Evolutionary conservation across 2,113 vertebrate genomes (phyloP).

Genomic region (Aptenodytes forsteri): DNA sequence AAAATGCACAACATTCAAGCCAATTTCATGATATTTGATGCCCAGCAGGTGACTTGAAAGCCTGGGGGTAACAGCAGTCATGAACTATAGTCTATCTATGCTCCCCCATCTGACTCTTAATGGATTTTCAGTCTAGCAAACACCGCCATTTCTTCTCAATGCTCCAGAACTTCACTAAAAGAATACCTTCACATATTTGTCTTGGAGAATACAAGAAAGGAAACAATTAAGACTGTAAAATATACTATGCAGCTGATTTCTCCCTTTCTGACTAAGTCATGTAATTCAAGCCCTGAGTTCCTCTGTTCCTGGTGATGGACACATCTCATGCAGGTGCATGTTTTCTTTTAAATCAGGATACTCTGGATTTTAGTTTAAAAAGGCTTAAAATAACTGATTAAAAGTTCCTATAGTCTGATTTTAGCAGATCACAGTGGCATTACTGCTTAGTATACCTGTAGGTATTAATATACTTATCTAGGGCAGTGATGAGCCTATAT

Average conservation of each 20-base stretch:
- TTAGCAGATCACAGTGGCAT: not conserved
- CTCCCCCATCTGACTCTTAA: not conserved
- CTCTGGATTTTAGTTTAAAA: not conserved
- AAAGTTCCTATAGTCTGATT: not conserved
- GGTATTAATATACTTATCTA: not conserved
- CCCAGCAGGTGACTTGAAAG: not conserved
- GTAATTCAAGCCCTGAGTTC: not conserved
- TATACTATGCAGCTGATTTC: not conserved
- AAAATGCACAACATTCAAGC: not conserved
- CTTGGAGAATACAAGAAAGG: not conserved
- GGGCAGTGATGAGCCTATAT: not conserved
- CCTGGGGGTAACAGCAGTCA: not conserved
- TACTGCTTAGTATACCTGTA: not conserved
- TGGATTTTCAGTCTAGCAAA: not conserved
- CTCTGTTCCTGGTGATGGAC: not conserved
- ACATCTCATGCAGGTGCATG: not conserved
- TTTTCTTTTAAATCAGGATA: not conserved
- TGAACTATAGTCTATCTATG: not conserved
- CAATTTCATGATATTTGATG: not conserved
- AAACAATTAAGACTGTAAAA: not conserved
- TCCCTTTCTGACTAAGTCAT: not conserved
- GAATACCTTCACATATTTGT: not conserved
- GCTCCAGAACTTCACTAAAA: not conserved
- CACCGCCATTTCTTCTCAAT: not conserved
- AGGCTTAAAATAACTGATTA: not conserved